Conservation (phyloP, 2,113 vertebrate species). For the Gymnobelideus leadbeateri region DNA sequence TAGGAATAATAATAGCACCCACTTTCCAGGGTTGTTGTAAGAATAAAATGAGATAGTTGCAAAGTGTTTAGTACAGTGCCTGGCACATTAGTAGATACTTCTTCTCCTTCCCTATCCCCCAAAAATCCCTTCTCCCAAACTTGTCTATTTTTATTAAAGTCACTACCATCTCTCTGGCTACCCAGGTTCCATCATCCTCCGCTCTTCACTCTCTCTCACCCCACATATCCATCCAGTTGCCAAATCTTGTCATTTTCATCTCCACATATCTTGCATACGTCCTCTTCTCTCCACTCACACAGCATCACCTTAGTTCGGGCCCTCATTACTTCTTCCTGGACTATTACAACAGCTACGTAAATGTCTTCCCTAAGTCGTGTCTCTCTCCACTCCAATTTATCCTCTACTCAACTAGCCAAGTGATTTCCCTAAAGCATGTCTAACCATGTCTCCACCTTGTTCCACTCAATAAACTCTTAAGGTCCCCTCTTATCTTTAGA, state of each 20-base stretch:
- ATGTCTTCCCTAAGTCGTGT: background rate
- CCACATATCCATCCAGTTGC: background rate
- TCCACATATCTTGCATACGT: background rate
- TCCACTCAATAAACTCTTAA: background rate
- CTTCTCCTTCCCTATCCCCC: background rate
- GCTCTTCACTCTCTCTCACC: background rate
- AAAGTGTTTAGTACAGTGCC: background rate
- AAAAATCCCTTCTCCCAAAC: background rate
- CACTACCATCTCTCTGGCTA: background rate
- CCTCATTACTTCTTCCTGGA: background rate
- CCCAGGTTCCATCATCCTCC: background rate
- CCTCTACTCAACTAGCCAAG: background rate
- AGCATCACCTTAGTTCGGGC: background rate
- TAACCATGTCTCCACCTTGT: background rate
- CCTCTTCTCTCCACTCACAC: background rate
- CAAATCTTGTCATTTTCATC: background rate
- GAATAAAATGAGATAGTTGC: background rate
- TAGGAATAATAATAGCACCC: background rate
- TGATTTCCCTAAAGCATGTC: background rate
- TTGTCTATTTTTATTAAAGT: background rate
- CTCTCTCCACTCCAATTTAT: background rate
- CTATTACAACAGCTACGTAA: background rate
- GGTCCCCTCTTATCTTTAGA: background rate
- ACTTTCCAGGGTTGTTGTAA: background rate
- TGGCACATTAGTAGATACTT: background rate